A percentile compares a stretch with the other conserved stretches of the same genome.
Conservation (phyloP, 2,888 invertebrate species). For the Digitonthophagus gazella region DNA sequence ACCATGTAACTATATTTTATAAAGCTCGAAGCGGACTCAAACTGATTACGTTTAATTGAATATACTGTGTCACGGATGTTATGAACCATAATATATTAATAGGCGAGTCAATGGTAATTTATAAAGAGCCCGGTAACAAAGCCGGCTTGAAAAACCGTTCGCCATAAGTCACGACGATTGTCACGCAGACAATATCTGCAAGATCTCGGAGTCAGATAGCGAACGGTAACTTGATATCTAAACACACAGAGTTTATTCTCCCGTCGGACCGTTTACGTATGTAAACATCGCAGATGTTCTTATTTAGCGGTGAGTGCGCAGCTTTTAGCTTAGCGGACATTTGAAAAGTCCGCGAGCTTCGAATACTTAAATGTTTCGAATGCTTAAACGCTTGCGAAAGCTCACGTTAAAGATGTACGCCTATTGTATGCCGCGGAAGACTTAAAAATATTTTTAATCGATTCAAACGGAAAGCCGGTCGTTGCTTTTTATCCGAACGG, state of each 20-base stretch:
- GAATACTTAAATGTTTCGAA: background rate
- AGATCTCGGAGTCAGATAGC: background rate
- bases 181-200: background rate
- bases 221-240: background rate
- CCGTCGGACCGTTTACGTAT: background rate
- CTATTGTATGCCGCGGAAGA: too few species aligned
- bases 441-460: background rate
- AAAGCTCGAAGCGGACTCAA: background rate
- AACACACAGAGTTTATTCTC: background rate
- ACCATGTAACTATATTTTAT: background rate
- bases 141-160: background rate
- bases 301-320: background rate
- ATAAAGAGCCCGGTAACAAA: slow-evolving; percentile 7
- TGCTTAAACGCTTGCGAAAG: too few species aligned
- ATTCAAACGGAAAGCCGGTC: background rate
- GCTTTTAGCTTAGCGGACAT: too few species aligned
- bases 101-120: slow-evolving; percentile 15
- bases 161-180: background rate
- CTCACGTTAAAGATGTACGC: too few species aligned
- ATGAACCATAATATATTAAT: slow-evolving; percentile 23
- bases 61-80: slow-evolving; percentile 19
- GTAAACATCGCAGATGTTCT: background rate
- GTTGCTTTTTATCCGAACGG: background rate
- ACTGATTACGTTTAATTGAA: slow-evolving; percentile 17
- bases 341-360: background rate